phyloP scores from a whole-genome alignment of 2,113 vertebrate species.

The Myotis brandtii region DNA sequence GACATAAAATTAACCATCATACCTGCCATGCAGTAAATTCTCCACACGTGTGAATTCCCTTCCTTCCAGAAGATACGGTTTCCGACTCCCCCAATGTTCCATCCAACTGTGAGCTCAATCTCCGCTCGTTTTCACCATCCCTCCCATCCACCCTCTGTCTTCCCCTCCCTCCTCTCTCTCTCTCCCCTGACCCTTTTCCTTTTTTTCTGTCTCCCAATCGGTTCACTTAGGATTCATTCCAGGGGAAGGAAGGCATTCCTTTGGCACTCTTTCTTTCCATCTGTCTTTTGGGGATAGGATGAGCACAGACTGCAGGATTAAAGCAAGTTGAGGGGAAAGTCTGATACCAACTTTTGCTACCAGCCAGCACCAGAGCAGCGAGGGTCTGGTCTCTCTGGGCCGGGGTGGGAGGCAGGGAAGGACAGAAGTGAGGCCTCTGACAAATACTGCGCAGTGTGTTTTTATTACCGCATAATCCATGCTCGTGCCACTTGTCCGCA shows the following conservation, averaged over 20 bases:
- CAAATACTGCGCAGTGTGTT: constrained; percentile 86
- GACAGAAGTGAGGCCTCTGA: constrained; percentile 80
- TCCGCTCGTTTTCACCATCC: neutral
- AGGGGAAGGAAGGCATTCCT: constrained; percentile 22
- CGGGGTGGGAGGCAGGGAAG: constrained; percentile 78
- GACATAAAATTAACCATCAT: neutral
- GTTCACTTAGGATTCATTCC: neutral
- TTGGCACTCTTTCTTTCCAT: neutral
- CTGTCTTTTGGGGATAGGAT: neutral
- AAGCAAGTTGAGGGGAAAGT: constrained; percentile 63
- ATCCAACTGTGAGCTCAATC: neutral
- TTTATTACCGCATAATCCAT: constrained; percentile 88
- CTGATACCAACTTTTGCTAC: constrained; percentile 63
- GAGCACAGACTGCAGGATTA: neutral
- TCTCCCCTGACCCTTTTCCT: neutral
- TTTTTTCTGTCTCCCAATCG: neutral
- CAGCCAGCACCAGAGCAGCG: constrained; percentile 62
- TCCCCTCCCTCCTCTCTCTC: neutral
- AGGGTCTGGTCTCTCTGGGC: constrained; percentile 71
- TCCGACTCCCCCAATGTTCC: neutral
- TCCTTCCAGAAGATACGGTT: neutral
- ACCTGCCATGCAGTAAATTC: neutral
- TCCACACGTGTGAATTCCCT: neutral
- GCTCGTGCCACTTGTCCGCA: constrained; percentile 87
- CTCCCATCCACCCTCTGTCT: neutral